Conservation (phyloP, 2,888 invertebrate genomes). For the Subacronicta megacephala region DNA sequence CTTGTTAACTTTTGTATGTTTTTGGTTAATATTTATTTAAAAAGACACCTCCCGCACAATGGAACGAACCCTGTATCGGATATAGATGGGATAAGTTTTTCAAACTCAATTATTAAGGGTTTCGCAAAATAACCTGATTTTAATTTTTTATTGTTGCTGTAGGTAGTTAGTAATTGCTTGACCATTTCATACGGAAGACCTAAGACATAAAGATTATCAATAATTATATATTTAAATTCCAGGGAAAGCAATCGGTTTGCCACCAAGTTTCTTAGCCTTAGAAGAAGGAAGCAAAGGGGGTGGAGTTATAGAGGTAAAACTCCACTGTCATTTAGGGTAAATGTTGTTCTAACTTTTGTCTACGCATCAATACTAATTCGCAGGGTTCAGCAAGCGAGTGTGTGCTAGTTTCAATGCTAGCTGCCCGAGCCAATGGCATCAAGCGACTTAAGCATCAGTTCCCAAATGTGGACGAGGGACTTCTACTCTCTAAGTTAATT, state of each 20-base stretch:
- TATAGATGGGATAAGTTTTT: too few species aligned
- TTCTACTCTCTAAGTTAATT: constrained; percentile 97
- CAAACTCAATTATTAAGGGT: too few species aligned
- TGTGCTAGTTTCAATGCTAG: constrained; percentile 96
- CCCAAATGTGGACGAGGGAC: constrained; percentile 96
- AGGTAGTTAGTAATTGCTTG: too few species aligned
- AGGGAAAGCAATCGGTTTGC: constrained; percentile 97
- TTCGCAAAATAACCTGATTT: too few species aligned
- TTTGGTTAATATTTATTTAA: too few species aligned
- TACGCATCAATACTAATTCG: constrained; percentile 1
- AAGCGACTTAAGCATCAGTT: constrained; percentile 95
- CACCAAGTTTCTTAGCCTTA: constrained; percentile 95
- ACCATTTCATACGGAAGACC: too few species aligned
- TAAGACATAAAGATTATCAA: neutral
- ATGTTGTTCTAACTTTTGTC: neutral
- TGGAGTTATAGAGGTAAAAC: constrained; percentile 96
- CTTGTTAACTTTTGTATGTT: too few species aligned
- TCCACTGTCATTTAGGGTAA: too few species aligned
- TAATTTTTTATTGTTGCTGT: too few species aligned
- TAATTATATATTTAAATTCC: constrained; percentile 48
- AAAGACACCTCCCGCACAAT: too few species aligned
- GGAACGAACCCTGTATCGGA: too few species aligned
- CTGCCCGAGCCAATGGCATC: constrained; percentile 96
- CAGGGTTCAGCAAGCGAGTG: constrained; percentile 99
- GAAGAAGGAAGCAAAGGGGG: constrained; percentile 96